Conservation (phyloP, 2,888 invertebrate species). For the Pteria penguin region DNA sequence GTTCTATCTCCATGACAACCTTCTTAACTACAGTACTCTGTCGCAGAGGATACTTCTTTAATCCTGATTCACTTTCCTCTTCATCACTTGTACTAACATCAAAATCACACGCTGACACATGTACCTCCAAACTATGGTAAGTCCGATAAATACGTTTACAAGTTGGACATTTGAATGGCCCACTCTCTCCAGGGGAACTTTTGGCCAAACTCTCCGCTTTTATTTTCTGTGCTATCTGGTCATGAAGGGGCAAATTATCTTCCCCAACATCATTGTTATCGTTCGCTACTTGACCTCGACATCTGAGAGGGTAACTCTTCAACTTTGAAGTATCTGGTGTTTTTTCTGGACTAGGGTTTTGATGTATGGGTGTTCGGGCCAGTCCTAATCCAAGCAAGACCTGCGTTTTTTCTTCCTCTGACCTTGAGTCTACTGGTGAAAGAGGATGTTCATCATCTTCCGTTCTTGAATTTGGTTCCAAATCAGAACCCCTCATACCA, state of each 20-base stretch:
- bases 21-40: constrained; percentile 52
- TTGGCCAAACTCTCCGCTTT: constrained; percentile 78
- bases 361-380: constrained; percentile 27
- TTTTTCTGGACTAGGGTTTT: not conserved
- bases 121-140: constrained; percentile 77
- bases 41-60: constrained; percentile 47
- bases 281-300: constrained; percentile 27
- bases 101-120: constrained; percentile 79
- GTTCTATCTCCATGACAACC: constrained; percentile 55
- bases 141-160: constrained; percentile 86
- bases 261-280: constrained; percentile 9
- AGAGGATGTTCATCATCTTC: not conserved
- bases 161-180: constrained; percentile 90
- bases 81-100: constrained; percentile 80
- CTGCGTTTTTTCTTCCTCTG: constrained; percentile 30
- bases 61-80: constrained; percentile 55
- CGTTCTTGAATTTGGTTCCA: not conserved
- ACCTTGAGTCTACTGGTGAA: not conserved
- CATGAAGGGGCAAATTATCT: constrained; percentile 64
- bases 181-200: constrained; percentile 73
- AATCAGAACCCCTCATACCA: not conserved
- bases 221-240: constrained; percentile 82
- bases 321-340: constrained; percentile 30
- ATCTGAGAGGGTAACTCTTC: constrained; percentile 60
- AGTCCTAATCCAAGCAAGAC: constrained; percentile 37